These are phyloP conservation scores for Agrotis clavis DNA, from an alignment of 2,888 invertebrate species.

Conservation along the genomic window DNA sequence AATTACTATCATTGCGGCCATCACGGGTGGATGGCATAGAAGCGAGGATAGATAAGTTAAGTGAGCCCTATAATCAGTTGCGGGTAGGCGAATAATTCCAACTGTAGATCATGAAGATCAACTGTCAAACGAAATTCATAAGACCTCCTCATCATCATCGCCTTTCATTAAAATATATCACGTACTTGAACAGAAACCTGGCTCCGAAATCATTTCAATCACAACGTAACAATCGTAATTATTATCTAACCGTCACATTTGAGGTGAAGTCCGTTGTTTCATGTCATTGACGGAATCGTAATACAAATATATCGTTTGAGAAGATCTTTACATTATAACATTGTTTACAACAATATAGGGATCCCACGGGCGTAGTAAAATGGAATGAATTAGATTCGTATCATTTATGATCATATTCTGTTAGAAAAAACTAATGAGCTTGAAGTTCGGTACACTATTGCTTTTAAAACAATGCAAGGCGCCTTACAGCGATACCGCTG, in stretches of 20 bases:
- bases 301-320: slow-evolving; percentile 52
- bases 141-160: too few species aligned
- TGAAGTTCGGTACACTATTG: background rate
- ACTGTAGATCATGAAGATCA: too few species aligned
- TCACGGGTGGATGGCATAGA: too few species aligned
- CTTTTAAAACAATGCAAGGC: background rate
- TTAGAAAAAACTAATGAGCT: slow-evolving; percentile 17
- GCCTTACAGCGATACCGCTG: too few species aligned
- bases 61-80: too few species aligned
- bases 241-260: slow-evolving; percentile 52
- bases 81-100: too few species aligned
- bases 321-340: slow-evolving; percentile 49
- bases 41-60: too few species aligned
- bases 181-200: background rate
- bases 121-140: background rate
- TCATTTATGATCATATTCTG: slow-evolving; percentile 10
- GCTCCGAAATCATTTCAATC: background rate
- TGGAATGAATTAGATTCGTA: slow-evolving; percentile 31
- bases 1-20: background rate
- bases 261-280: slow-evolving; percentile 46
- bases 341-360: slow-evolving; percentile 24
- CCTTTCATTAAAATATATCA: background rate
- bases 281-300: slow-evolving; percentile 53
- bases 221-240: slow-evolving; percentile 40
- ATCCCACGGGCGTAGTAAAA: slow-evolving; percentile 42